phyloP scores from a whole-genome alignment of 2,888 invertebrate species.

The Melinaea menophilus region DNA sequence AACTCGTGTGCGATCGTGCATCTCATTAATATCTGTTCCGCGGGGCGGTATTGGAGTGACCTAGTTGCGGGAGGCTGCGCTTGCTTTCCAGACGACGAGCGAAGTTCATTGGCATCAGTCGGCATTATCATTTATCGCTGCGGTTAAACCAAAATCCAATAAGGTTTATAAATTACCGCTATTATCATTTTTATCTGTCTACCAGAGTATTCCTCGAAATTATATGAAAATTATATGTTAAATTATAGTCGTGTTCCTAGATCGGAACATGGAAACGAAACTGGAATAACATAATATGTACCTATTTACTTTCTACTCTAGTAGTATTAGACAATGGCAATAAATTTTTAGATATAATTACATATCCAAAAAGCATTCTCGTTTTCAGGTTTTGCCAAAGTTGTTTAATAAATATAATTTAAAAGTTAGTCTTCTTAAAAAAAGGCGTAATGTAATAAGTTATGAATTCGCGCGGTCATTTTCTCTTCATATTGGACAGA shows the following conservation, averaged over 20 bases:
- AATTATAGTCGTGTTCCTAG: too few species aligned
- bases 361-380: too few species aligned
- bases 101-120: slow-evolving; percentile 69
- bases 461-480: neutral
- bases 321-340: too few species aligned
- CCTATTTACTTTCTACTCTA: too few species aligned
- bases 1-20: slow-evolving; percentile 35
- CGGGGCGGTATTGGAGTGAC: slow-evolving; percentile 58
- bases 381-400: too few species aligned
- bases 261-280: too few species aligned
- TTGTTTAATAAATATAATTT: too few species aligned
- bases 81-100: slow-evolving; percentile 65
- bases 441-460: too few species aligned
- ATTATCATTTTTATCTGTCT: neutral
- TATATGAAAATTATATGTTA: too few species aligned
- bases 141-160: slow-evolving; percentile 59
- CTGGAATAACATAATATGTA: too few species aligned
- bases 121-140: slow-evolving; percentile 41
- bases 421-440: too few species aligned
- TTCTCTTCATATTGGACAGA: slow-evolving; percentile 26
- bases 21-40: slow-evolving; percentile 44
- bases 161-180: slow-evolving; percentile 35
- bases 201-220: neutral
- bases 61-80: slow-evolving; percentile 60
- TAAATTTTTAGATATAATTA: too few species aligned